Percentiles rank a stretch among this genome's conserved stretches.
phyloP scores from a whole-genome alignment of 2,888 invertebrate genomes.

The Drosophila algonquin region DNA sequence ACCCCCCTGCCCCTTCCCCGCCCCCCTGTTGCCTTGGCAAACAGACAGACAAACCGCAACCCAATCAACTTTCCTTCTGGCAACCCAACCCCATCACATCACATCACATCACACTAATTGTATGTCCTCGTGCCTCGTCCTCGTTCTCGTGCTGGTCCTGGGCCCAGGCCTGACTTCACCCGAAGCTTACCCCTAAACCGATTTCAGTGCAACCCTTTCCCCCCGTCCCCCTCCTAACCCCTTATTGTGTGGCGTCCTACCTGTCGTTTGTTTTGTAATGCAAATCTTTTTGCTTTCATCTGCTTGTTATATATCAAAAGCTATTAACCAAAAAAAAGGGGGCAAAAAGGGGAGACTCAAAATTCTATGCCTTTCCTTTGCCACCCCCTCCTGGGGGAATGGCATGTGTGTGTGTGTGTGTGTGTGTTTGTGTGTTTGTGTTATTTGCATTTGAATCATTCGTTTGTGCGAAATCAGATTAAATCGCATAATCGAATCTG shows the following conservation, averaged over 20 bases:
- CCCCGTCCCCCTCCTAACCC: background rate
- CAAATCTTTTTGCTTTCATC: slow-evolving; percentile 77
- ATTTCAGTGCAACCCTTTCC: slow-evolving; percentile 7
- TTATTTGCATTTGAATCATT: slow-evolving; percentile 77
- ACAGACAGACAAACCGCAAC: slow-evolving; percentile 50
- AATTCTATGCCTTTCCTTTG: slow-evolving; percentile 61
- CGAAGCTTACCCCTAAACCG: slow-evolving; percentile 19
- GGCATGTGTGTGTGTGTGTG: slow-evolving; percentile 33
- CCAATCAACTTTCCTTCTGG: slow-evolving; percentile 60
- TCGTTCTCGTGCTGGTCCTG: slow-evolving; percentile 11
- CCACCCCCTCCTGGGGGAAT: background rate
- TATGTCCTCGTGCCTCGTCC: slow-evolving; percentile 19
- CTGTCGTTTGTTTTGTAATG: slow-evolving; percentile 75
- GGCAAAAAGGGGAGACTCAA: slow-evolving; percentile 23
- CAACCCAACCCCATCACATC: slow-evolving; percentile 47
- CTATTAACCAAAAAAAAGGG: slow-evolving; percentile 64
- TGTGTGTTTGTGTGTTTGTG: slow-evolving; percentile 43
- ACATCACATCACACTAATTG: slow-evolving; percentile 54
- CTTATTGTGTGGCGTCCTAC: slow-evolving; percentile 41
- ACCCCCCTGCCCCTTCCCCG: background rate
- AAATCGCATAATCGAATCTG: slow-evolving; percentile 79
- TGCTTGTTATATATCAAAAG: slow-evolving; percentile 78
- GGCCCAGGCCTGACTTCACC: slow-evolving; percentile 22
- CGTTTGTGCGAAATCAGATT: slow-evolving; percentile 79
- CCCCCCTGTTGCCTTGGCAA: slow-evolving; percentile 37